Percentiles rank a stretch among this genome's conserved stretches.
Conservation (phyloP, 2,888 invertebrate genomes). For the Drosophila lutescens region DNA sequence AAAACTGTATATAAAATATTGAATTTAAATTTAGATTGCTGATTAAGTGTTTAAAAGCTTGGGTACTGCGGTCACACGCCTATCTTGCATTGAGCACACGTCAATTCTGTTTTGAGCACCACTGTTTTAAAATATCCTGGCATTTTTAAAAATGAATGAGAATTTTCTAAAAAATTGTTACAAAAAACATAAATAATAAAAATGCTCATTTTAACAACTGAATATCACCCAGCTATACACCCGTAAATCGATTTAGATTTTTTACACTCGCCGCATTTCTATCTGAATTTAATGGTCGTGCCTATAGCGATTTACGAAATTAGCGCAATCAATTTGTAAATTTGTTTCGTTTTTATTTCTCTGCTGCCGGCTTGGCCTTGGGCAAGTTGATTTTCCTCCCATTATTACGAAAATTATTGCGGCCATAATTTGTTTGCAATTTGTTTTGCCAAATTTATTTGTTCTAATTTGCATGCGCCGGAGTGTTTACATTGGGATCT, state of each 20-base stretch:
- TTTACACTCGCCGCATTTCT: conserved; percentile 10
- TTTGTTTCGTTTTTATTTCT: conserved; percentile 41
- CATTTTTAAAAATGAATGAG: too few species aligned
- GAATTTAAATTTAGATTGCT: background rate
- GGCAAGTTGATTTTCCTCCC: conserved; percentile 33
- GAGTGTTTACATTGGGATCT: conserved; percentile 51
- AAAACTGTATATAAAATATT: too few species aligned
- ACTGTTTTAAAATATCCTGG: too few species aligned
- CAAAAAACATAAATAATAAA: background rate
- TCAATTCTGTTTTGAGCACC: too few species aligned
- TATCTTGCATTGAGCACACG: too few species aligned
- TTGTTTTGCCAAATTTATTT: conserved; percentile 56
- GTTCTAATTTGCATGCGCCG: conserved; percentile 41
- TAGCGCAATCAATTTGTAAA: conserved; percentile 69
- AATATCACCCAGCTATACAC: too few species aligned
- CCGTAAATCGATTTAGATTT: conserved; percentile 8
- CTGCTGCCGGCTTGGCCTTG: conserved; percentile 3
- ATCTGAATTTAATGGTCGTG: conserved; percentile 16
- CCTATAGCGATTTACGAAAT: conserved; percentile 49
- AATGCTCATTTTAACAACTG: background rate
- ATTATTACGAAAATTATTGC: conserved; percentile 52
- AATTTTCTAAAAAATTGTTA: too few species aligned
- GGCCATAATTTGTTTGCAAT: conserved; percentile 43
- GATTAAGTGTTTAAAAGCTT: too few species aligned
- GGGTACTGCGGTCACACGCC: too few species aligned